Evolutionary conservation across 2,888 invertebrate species (phyloP).

Genomic region (Polydrusus cervinus): DNA sequence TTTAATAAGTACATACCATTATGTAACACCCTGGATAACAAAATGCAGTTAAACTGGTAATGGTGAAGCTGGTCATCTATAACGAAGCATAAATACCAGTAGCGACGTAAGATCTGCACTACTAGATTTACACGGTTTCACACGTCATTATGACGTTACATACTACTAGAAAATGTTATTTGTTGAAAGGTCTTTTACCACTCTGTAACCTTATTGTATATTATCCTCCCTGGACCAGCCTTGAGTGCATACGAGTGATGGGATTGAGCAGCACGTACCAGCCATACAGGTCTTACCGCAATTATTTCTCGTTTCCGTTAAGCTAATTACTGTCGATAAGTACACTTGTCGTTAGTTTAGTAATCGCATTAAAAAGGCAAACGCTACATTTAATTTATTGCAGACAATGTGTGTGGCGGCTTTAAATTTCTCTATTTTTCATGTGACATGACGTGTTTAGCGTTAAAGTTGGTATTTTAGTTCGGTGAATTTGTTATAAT

Average conservation of each 20-base stretch:
- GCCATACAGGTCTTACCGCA: constrained; percentile 70
- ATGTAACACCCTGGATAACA: too few relatives aligned
- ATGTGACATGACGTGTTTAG: constrained; percentile 12
- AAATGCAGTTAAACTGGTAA: too few relatives aligned
- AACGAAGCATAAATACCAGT: too few relatives aligned
- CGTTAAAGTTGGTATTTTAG: constrained; percentile 20
- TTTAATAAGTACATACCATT: background rate
- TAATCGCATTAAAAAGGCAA: constrained; percentile 43
- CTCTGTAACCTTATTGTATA: constrained; percentile 16
- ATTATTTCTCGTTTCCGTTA: constrained; percentile 46
- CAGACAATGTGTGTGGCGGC: constrained; percentile 81
- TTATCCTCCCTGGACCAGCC: constrained; percentile 62
- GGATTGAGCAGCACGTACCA: constrained; percentile 68
- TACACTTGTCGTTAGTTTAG: constrained; percentile 52
- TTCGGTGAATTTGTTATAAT: background rate
- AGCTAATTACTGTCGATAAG: constrained; percentile 22
- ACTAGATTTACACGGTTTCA: too few relatives aligned
- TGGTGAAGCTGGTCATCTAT: too few relatives aligned
- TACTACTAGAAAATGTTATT: constrained; percentile 13
- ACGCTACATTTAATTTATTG: constrained; percentile 70
- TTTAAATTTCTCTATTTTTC: constrained; percentile 53
- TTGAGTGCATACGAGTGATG: constrained; percentile 71
- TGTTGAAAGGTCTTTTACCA: constrained; percentile 32
- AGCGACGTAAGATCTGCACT: too few relatives aligned
- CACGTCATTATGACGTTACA: too few relatives aligned